Evolutionary conservation across 92 coral and sea anemone species (phyloP).

Genomic region (Anthopleura xanthogrammica): DNA sequence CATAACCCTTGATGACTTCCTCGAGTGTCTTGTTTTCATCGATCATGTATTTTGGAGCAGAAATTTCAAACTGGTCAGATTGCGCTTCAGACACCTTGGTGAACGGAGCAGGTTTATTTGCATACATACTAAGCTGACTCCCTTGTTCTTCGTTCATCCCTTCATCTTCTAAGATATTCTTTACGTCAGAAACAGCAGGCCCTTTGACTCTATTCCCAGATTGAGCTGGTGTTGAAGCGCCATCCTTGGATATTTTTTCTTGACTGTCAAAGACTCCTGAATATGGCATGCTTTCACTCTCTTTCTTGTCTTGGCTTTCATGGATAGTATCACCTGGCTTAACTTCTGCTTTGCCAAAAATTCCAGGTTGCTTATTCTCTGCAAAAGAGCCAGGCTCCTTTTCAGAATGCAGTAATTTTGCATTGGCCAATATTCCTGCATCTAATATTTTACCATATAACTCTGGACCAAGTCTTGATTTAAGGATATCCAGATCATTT

Average conservation of each 20-base stretch:
- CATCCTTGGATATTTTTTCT: no score
- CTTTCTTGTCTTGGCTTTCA: neutral
- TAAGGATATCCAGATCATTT: conserved; percentile 42
- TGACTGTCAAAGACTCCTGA: no score
- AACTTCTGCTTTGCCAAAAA: neutral
- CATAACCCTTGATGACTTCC: conserved; percentile 52
- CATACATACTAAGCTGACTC: neutral
- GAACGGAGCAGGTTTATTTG: neutral
- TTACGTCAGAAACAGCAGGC: neutral
- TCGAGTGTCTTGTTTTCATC: conserved; percentile 51
- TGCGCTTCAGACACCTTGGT: neutral
- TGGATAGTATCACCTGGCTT: neutral
- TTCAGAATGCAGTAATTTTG: neutral
- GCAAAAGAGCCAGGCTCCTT: neutral
- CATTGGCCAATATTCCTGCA: neutral
- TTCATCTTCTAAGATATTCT: neutral
- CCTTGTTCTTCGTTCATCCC: neutral
- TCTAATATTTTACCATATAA: conserved; percentile 36
- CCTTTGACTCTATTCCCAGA: neutral
- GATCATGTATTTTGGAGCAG: conserved; percentile 22
- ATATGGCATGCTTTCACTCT: neutral
- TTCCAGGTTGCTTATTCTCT: neutral
- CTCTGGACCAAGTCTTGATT: conserved; percentile 54
- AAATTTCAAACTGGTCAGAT: neutral
- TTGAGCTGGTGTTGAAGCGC: no score